These are phyloP conservation scores for Sceloporus tristichus DNA, from an alignment of 2,113 vertebrate genomes.

Conservation along the genomic window DNA sequence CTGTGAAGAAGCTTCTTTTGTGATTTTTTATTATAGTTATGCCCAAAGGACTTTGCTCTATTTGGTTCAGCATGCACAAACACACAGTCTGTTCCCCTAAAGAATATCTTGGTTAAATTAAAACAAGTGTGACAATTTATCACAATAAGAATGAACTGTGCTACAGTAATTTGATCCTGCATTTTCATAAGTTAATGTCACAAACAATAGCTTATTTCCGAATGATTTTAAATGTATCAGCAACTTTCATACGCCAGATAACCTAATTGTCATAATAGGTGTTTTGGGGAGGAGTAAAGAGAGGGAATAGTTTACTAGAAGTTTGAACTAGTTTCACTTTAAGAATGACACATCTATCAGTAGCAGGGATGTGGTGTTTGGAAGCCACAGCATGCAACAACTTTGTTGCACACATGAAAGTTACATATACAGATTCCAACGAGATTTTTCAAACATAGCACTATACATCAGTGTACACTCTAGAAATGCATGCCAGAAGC, in stretches of 20 bases:
- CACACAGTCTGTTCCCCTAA: conserved; percentile 20
- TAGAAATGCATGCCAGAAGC: too few relatives aligned
- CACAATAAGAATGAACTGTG: conserved; percentile 15
- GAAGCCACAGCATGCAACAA: neutral
- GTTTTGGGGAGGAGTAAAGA: neutral
- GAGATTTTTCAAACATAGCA: neutral
- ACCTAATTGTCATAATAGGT: neutral
- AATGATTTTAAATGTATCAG: conserved; percentile 25
- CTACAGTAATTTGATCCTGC: conserved; percentile 14
- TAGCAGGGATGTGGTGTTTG: neutral
- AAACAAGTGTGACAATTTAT: conserved; percentile 33
- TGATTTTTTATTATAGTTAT: conserved; percentile 25
- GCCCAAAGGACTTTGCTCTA: conserved; percentile 19
- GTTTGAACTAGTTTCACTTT: neutral
- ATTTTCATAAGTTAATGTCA: conserved; percentile 2
- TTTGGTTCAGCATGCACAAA: conserved; percentile 20
- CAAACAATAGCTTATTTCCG: conserved; percentile 14
- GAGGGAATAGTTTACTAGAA: neutral
- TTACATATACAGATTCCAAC: neutral
- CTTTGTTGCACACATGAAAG: neutral
- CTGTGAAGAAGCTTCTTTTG: conserved; percentile 18
- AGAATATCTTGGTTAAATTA: conserved; percentile 33
- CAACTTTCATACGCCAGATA: conserved; percentile 3
- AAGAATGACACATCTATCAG: neutral
- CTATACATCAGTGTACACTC: neutral